Percentiles rank a stretch among this genome's conserved stretches.
These are phyloP conservation scores for Caenorhabditis sp. DNA, from an alignment of 2,888 invertebrate species.

Conservation along the genomic window DNA sequence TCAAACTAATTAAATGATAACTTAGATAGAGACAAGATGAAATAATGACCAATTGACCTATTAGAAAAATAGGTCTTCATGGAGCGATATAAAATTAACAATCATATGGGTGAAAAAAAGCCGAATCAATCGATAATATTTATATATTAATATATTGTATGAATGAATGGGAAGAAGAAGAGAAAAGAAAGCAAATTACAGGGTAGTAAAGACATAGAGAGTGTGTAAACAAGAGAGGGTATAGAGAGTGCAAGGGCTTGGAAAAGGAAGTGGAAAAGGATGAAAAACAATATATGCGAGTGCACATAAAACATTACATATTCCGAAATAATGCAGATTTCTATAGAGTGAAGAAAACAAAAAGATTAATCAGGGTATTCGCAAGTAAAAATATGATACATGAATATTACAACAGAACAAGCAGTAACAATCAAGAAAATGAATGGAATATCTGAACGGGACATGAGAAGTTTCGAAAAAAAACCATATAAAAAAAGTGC, in stretches of 20 bases:
- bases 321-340: neutral
- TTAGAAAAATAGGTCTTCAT: neutral
- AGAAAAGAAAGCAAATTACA: slow-evolving; percentile 31
- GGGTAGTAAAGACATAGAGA: slow-evolving; percentile 22
- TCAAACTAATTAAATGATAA: neutral
- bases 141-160: slow-evolving; percentile 9
- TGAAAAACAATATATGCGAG: neutral
- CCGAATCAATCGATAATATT: neutral
- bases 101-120: slow-evolving; percentile 4
- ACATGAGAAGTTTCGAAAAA: too few species aligned
- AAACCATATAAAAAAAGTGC: too few species aligned
- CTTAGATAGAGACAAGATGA: neutral
- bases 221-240: slow-evolving; percentile 32
- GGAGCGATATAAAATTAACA: slow-evolving; percentile 2
- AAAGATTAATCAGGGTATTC: too few species aligned
- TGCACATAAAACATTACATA: neutral
- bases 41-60: neutral
- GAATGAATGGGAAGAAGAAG: slow-evolving; percentile 3
- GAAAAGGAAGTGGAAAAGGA: neutral
- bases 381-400: too few species aligned
- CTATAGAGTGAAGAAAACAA: neutral
- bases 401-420: too few species aligned
- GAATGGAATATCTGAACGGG: too few species aligned
- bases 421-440: too few species aligned
- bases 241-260: slow-evolving; percentile 2